Percentiles rank a stretch among this genome's conserved stretches.
phyloP scores from a whole-genome alignment of 2,113 vertebrate species.

The Bombycilla garrulus region DNA sequence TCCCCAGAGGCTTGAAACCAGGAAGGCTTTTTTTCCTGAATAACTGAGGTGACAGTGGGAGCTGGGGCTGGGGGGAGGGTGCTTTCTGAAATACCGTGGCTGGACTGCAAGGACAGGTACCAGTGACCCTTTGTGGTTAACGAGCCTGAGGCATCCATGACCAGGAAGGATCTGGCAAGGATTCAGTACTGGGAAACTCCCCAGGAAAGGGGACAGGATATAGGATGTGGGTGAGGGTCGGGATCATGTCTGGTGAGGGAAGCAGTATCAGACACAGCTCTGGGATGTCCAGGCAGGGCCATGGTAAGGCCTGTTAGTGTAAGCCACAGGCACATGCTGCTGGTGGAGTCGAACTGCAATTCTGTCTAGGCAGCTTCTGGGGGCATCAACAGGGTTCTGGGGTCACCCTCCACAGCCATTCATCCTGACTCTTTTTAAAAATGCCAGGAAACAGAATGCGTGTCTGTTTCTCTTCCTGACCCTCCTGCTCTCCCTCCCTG shows the following conservation, averaged over 20 bases:
- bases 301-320: not conserved
- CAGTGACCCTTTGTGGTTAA: not conserved
- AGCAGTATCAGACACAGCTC: not conserved
- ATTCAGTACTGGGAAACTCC: not conserved
- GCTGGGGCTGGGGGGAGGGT: not conserved
- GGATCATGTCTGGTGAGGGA: not conserved
- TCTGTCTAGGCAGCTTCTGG: not conserved
- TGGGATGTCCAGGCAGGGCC: not conserved
- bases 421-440: not conserved
- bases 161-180: not conserved
- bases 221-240: fast-evolving
- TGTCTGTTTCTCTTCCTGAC: not conserved
- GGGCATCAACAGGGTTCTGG: too few relatives aligned
- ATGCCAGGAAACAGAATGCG: not conserved
- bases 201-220: not conserved
- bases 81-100: not conserved
- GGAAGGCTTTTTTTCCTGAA: not conserved
- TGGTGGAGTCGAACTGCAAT: not conserved
- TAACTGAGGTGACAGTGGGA: not conserved
- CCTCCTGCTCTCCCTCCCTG: not conserved
- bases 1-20: not conserved
- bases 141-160: not conserved
- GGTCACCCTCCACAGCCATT: not conserved
- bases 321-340: fast-evolving
- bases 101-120: not conserved